These are phyloP conservation scores for Phenacoccus solenopsis DNA, from an alignment of 1,140 invertebrate genomes.

Conservation along the genomic window DNA sequence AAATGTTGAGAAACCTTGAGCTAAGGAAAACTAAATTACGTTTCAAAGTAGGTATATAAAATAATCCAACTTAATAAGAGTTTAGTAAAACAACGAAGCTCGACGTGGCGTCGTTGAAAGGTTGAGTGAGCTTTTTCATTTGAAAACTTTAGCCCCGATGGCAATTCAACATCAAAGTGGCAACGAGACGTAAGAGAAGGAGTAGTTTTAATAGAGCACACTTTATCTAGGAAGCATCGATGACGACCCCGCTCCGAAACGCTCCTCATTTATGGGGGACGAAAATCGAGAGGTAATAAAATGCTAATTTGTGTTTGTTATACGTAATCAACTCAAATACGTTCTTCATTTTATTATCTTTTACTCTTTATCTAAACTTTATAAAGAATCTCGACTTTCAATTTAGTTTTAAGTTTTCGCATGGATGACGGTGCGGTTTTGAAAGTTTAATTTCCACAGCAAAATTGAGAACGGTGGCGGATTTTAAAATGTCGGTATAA, in stretches of 20 bases:
- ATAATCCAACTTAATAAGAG: conserved; percentile 18
- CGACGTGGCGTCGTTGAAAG: conserved; percentile 12
- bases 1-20: background rate
- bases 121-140: conserved; percentile 17
- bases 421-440: conserved; percentile 12
- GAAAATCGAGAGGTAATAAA: conserved; percentile 42
- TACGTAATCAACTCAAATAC: conserved; percentile 37
- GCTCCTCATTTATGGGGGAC: conserved; percentile 28
- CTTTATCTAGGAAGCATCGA: conserved; percentile 14
- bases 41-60: conserved; percentile 16
- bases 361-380: conserved; percentile 18
- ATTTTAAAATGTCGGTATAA: conserved; percentile 7
- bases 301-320: conserved; percentile 44
- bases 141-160: conserved; percentile 16
- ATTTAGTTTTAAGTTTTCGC: conserved; percentile 15
- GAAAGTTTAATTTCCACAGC: conserved; percentile 7
- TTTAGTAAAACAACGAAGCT: conserved; percentile 17
- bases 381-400: conserved; percentile 17
- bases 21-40: conserved; percentile 12
- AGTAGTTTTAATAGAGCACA: conserved; percentile 14
- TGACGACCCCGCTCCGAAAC: background rate
- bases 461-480: conserved; percentile 9
- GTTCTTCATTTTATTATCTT: conserved; percentile 19
- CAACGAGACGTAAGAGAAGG: conserved; percentile 9
- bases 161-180: conserved; percentile 10